phyloP scores from a whole-genome alignment of 2,797 vertebrate species.

The Sebastiscus albofasciatus region DNA sequence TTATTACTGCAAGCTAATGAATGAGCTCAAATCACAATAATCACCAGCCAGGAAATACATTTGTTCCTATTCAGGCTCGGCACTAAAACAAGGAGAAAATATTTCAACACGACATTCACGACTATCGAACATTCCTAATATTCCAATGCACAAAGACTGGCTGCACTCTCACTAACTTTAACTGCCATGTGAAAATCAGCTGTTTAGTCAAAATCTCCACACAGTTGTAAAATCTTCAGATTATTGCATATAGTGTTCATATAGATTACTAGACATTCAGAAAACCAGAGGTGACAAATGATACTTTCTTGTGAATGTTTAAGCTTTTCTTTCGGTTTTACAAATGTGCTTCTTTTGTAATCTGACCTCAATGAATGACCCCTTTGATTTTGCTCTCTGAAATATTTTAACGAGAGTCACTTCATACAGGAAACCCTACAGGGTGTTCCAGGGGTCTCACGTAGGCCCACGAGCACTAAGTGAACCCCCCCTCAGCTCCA shows the following conservation, averaged over 20 bases:
- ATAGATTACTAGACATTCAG: no score
- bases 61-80: not conserved
- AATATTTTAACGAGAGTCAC: not conserved
- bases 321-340: not conserved
- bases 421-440: not conserved
- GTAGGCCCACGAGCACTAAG: not conserved
- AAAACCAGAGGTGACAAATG: not conserved
- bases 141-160: not conserved
- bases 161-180: not conserved
- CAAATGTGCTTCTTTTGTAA: not conserved
- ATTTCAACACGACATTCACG: not conserved
- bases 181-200: not conserved
- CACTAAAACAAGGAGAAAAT: not conserved
- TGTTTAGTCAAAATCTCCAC: not conserved
- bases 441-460: not conserved
- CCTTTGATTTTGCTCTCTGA: not conserved
- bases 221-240: not conserved
- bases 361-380: not conserved
- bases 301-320: not conserved
- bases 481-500: not conserved
- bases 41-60: not conserved
- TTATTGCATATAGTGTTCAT: not conserved
- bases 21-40: not conserved
- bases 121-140: not conserved
- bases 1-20: not conserved